A percentile compares a stretch with the other conserved stretches of the same genome.
Conservation (phyloP, 2,113 vertebrate genomes). For the Pantherophis guttatus region DNA sequence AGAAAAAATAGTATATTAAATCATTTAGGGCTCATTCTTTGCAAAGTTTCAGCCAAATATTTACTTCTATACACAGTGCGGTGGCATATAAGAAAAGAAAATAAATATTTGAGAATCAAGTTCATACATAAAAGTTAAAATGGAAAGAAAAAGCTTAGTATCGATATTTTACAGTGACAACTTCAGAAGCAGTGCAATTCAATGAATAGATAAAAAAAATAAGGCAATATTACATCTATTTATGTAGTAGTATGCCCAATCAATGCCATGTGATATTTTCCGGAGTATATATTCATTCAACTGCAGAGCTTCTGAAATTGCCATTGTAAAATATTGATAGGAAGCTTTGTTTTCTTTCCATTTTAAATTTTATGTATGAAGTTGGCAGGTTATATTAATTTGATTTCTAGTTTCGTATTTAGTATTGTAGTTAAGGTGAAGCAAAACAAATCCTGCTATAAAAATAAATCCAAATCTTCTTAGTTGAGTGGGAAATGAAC, state of each 20-base stretch:
- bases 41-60: not conserved
- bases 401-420: slow-evolving; percentile 13
- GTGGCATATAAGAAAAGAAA: not conserved
- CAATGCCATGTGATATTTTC: not conserved
- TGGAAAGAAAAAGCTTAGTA: not conserved
- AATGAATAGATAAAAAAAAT: not conserved
- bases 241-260: not conserved
- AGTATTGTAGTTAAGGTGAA: not conserved
- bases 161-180: not conserved
- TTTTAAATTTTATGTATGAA: not conserved
- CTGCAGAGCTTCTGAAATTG: not conserved
- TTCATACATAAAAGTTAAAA: not conserved
- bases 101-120: not conserved
- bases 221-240: not conserved
- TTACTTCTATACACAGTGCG: not conserved
- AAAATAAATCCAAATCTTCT: slow-evolving; percentile 20
- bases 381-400: not conserved
- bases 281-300: not conserved
- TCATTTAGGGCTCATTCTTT: not conserved
- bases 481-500: not conserved
- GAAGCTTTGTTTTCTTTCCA: not conserved
- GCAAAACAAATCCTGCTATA: slow-evolving; percentile 12
- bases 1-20: not conserved
- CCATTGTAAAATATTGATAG: not conserved
- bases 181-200: not conserved